phyloP scores from a whole-genome alignment of 2,888 invertebrate genomes.

The Hemaris fuciformis region DNA sequence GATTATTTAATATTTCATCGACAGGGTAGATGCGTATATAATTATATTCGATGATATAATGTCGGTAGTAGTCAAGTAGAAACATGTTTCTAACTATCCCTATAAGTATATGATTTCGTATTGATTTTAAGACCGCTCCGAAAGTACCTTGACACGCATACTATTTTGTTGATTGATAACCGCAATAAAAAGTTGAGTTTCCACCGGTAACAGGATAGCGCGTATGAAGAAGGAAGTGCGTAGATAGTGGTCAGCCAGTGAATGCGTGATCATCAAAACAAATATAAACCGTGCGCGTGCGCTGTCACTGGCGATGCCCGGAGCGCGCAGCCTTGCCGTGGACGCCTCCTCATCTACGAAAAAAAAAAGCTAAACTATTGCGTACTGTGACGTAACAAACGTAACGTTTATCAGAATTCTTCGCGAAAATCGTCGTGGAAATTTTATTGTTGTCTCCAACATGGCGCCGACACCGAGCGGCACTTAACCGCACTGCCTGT shows the following conservation, averaged over 20 bases:
- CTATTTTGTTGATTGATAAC: background rate
- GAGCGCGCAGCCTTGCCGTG: conserved; percentile 21
- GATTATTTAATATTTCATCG: background rate
- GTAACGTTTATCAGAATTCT: background rate
- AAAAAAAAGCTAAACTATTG: background rate
- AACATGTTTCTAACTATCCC: background rate
- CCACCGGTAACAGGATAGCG: conserved; percentile 24
- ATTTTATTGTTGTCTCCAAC: background rate
- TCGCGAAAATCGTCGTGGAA: background rate
- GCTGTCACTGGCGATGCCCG: conserved; percentile 35
- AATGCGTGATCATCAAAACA: conserved; percentile 57
- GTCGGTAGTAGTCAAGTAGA: background rate
- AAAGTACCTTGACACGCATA: background rate
- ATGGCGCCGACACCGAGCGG: background rate
- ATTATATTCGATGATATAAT: background rate
- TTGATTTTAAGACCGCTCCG: background rate
- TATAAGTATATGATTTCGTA: background rate
- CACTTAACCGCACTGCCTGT: background rate
- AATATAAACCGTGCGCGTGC: conserved; percentile 54
- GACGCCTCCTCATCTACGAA: conserved; percentile 11
- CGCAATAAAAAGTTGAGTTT: background rate
- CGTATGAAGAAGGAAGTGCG: conserved; percentile 51
- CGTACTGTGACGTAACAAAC: background rate
- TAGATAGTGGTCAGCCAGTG: conserved; percentile 44
- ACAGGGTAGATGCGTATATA: background rate